Evolutionary conservation across 2,113 vertebrate genomes (phyloP).

Genomic region (Anarrhichthys ocellatus): DNA sequence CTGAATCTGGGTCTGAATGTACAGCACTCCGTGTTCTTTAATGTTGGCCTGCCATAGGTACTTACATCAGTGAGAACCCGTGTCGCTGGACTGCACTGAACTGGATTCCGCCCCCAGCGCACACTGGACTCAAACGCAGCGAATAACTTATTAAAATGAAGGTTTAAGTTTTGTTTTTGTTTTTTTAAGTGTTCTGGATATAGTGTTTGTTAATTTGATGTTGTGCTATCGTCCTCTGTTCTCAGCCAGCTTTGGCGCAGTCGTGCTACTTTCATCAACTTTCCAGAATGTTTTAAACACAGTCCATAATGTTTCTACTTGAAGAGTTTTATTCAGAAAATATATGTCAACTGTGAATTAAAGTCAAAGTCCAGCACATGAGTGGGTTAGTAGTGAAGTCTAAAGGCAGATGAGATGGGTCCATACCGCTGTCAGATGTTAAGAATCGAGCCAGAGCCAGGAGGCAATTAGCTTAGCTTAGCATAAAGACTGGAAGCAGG

Average conservation of each 20-base stretch:
- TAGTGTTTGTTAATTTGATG: slow-evolving; percentile 37
- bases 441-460: too few relatives aligned
- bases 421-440: neutral
- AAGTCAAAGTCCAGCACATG: neutral
- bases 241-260: slow-evolving; percentile 15
- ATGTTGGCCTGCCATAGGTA: neutral
- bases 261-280: slow-evolving; percentile 22
- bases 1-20: slow-evolving; percentile 52
- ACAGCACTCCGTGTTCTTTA: slow-evolving; percentile 48
- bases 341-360: neutral
- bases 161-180: neutral
- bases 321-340: slow-evolving; percentile 62
- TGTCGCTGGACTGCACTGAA: slow-evolving; percentile 45
- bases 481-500: neutral
- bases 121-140: slow-evolving; percentile 15
- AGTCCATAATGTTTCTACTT: slow-evolving; percentile 55
- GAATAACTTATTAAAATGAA: slow-evolving; percentile 14
- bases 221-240: slow-evolving; percentile 33
- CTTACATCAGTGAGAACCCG: neutral
- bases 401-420: neutral
- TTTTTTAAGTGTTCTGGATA: neutral
- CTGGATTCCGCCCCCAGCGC: slow-evolving; percentile 13
- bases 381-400: neutral
- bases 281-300: slow-evolving; percentile 54
- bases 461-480: slow-evolving; percentile 8